Evolutionary conservation across 1,140 invertebrate species (phyloP), one percentile per base, ranked within the genome.

Genomic region (Plodia interpunctella): DNA sequence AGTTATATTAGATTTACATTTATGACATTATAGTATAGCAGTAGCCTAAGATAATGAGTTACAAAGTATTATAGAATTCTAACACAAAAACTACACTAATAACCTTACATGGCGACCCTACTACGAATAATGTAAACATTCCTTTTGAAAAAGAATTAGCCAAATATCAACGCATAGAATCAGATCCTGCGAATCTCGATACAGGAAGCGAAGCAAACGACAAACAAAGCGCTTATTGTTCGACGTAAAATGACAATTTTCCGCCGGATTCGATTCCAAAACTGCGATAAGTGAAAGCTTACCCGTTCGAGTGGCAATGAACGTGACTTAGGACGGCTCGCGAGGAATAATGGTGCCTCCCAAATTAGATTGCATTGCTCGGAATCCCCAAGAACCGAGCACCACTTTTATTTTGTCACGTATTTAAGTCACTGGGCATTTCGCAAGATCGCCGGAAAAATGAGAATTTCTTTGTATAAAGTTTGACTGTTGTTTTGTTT

Each of bases 341-440:
- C 57, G 28, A 66, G 57, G 64, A 63, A 71, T 74, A 74, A 74
- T 67, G 62, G 66, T 59, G 61, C 55, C 64, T 68, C 58, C 63
- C 60, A 71, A 71, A 74, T 74, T 71, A 71, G 72, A 71, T 74
- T 64, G 68, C 68, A 70, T 71, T 68, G 68, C 68, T 56, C 21
- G 30, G 49, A 65, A 61, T 65, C 63, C 65, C 60, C 68, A 66
- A 62, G 62, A 53, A 49, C 49, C 55, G 62, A 35, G 21, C 21
- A 20, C 38, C 62, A 63, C 52, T 68, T 68, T 70, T 66, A 68
- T 62, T 60, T 68, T 65, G 67, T 64, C 70, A 66, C 66, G 66
- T 67, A 59, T 49, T 66, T 59, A 53, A 51, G 55, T 59, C 51
- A 38, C 49, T 63, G 38, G 20, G 10, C 35, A 50, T 49, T 59